A percentile compares a stretch with the other conserved stretches of the same genome.
Evolutionary conservation across 2,113 vertebrate species (phyloP).

Genomic region (Origma solitaria): DNA sequence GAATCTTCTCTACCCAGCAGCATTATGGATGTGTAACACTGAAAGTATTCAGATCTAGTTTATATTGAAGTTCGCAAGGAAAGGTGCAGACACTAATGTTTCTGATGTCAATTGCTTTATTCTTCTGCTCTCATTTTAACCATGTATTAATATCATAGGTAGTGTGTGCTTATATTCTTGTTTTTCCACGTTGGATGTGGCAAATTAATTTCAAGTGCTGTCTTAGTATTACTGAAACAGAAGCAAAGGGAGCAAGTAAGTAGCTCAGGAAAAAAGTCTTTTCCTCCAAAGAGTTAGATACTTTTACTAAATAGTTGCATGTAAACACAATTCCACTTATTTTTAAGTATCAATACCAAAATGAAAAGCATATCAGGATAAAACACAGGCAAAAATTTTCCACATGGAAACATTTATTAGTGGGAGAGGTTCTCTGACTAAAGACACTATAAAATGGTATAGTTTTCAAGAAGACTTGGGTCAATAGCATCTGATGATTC

Average conservation of each 20-base stretch:
- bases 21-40: neutral
- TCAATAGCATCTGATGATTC: neutral
- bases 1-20: neutral
- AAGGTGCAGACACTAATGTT: neutral
- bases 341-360: neutral
- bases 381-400: neutral
- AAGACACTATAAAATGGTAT: neutral
- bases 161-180: neutral
- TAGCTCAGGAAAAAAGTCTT: neutral
- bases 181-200: neutral
- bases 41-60: neutral
- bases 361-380: neutral
- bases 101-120: neutral
- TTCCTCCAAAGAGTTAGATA: neutral
- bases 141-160: neutral
- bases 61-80: neutral
- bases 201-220: neutral
- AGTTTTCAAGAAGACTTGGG: neutral
- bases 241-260: neutral
- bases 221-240: neutral
- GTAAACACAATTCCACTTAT: neutral
- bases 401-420: neutral
- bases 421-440: neutral
- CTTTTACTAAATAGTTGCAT: neutral
- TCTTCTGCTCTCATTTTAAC: neutral